phyloP scores from a whole-genome alignment of 2,888 invertebrate genomes.

The Tipula helvola region DNA sequence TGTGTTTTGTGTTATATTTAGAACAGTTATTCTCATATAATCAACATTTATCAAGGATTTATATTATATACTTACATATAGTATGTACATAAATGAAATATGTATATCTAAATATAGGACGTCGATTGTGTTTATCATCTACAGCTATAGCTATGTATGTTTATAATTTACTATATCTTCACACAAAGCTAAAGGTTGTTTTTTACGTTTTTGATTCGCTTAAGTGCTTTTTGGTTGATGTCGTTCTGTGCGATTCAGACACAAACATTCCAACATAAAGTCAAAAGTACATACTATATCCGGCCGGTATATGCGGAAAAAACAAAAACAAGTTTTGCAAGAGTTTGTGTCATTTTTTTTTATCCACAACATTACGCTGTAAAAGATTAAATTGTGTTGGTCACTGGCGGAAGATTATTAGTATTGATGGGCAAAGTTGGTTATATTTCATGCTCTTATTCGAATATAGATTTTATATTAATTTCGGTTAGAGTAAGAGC shows the following conservation, averaged over 20 bases:
- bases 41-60: not conserved
- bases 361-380: not conserved
- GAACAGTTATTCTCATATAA: not conserved
- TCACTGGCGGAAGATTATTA: not conserved
- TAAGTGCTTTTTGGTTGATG: not conserved
- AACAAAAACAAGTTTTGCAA: not conserved
- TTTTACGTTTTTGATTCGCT: not conserved
- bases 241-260: not conserved
- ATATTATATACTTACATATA: too few relatives aligned
- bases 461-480: not conserved
- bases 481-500: not conserved
- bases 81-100: too few relatives aligned
- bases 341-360: not conserved
- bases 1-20: not conserved
- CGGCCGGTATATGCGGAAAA: not conserved
- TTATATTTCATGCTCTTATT: not conserved
- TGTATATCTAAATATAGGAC: not conserved
- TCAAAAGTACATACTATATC: not conserved
- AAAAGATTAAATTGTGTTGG: not conserved
- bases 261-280: not conserved
- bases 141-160: not conserved
- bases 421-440: not conserved
- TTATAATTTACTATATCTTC: not conserved
- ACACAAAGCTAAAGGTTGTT: not conserved
- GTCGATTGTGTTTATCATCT: not conserved